Evolutionary conservation across 2,888 invertebrate genomes (phyloP), one percentile per base, ranked within the genome.

Genomic region (Perizoma affinitatum): DNA sequence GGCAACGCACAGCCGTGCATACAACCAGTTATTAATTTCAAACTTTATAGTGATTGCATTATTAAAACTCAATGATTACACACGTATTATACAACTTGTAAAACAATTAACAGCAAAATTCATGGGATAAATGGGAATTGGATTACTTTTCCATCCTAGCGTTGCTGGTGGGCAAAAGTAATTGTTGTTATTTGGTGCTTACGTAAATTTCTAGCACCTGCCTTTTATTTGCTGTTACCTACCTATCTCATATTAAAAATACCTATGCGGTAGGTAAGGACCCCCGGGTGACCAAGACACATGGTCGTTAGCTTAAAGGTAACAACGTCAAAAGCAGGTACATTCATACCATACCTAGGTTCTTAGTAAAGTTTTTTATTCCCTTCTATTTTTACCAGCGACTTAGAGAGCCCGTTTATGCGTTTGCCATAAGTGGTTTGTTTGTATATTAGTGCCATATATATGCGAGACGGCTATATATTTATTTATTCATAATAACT

Each of bases 11-110:
- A 47, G 46, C 34, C 36, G 36, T 38, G 45, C 11, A 38, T 41
- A 40, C 49, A 48, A 35, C 42, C 54, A 46, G 62, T 55, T 49
- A 63, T 55, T 61, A 61, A 52, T 59, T 59, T 54, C 50, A 53
- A 59, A 56, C 44, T 67, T 67, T 67, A 67, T 61, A 36, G 54
- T 58, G 57, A 65, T 61, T 67, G 53, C 56, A 47, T 65, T 65
- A 65, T 65, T 55, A 67, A 65, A 67, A 61, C 55, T 57, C 59
- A 58, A 58, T 51, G 61, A 63, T 65, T 61, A 57, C 57, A 53
- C 54, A 57, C 43, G 55, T 63, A 55, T 60, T 61, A 54, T 47
- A 60, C 55, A 64, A 58, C 46, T 57, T 62, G 51, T 58, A 62
- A 58, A 62, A 62, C 58, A 62, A 62, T 62, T 55, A 62, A 22